These are phyloP conservation scores for Ispidina picta DNA, from an alignment of 2,797 vertebrate species.

Conservation along the genomic window DNA sequence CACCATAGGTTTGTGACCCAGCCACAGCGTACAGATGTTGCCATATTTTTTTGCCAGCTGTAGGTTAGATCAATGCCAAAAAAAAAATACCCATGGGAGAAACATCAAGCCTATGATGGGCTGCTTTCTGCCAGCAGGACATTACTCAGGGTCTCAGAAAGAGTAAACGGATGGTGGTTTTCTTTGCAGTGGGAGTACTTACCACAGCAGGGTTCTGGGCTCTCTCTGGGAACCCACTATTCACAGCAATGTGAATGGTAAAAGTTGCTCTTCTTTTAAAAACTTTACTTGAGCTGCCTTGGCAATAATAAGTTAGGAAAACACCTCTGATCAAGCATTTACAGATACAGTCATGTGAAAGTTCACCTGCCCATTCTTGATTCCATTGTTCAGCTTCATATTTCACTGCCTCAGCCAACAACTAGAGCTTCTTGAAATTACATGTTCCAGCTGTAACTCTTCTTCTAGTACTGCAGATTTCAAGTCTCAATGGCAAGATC, in stretches of 20 bases:
- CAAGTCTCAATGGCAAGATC: not conserved
- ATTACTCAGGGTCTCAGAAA: not conserved
- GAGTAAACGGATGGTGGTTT: not conserved
- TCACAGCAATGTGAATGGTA: not conserved
- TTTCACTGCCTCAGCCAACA: not conserved
- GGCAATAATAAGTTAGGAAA: not conserved
- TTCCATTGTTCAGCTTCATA: not conserved
- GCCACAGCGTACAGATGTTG: slow-evolving; percentile 22
- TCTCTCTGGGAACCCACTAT: not conserved
- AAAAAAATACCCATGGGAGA: not conserved
- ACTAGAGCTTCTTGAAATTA: not conserved
- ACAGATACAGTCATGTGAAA: not conserved
- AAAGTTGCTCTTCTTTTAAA: not conserved
- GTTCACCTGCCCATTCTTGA: not conserved
- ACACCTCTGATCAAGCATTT: not conserved
- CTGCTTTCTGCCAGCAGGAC: not conserved
- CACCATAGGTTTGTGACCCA: not conserved
- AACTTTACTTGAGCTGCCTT: not conserved
- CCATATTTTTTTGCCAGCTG: slow-evolving; percentile 37
- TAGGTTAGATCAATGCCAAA: not conserved
- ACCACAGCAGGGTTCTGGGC: not conserved
- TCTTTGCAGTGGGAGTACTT: not conserved
- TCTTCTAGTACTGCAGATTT: not conserved
- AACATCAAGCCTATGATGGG: not conserved
- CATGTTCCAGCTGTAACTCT: not conserved